Evolutionary conservation across 1,140 invertebrate genomes (phyloP).

Genomic region (Drosophila ananassae): DNA sequence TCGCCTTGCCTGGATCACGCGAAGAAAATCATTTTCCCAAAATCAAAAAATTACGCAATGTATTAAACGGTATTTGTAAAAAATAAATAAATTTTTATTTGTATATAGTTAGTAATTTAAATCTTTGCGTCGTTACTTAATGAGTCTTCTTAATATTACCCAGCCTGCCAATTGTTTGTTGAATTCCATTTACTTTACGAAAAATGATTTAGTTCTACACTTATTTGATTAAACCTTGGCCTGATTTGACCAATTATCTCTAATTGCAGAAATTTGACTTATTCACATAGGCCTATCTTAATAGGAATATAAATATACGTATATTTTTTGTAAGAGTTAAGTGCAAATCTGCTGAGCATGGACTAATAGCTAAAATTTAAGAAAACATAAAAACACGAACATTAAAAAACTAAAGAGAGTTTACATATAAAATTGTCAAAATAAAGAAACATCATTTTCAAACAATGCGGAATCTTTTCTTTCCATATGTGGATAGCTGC

Average conservation of each 20-base stretch:
- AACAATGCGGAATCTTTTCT: constrained; percentile 2
- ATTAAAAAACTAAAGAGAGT: constrained; percentile 41
- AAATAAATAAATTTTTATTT: constrained; percentile 20
- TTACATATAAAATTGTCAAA: constrained; percentile 61
- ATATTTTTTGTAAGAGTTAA: constrained; percentile 59
- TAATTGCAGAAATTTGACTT: constrained; percentile 21
- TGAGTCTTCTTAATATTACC: constrained; percentile 71
- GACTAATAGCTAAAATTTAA: constrained; percentile 72
- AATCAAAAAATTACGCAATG: constrained; percentile 15
- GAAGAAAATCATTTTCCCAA: constrained; percentile 56
- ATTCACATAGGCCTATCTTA: constrained; percentile 25
- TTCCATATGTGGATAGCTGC: neutral
- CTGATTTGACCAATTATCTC: constrained; percentile 25
- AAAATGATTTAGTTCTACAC: constrained; percentile 1
- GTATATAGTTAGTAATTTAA: constrained; percentile 47
- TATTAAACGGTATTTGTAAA: constrained; percentile 26
- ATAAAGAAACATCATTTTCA: constrained; percentile 68
- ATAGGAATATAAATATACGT: constrained; percentile 31
- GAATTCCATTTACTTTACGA: constrained; percentile 32
- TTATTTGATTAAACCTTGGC: constrained; percentile 9
- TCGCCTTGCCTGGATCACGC: constrained; percentile 41
- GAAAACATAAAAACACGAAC: constrained; percentile 41
- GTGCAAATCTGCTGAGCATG: constrained; percentile 70
- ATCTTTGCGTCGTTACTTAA: constrained; percentile 37
- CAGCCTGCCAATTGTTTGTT: constrained; percentile 71